phyloP scores from a whole-genome alignment of 92 coral and sea anemone species.

The Zoanthus sociatus region DNA sequence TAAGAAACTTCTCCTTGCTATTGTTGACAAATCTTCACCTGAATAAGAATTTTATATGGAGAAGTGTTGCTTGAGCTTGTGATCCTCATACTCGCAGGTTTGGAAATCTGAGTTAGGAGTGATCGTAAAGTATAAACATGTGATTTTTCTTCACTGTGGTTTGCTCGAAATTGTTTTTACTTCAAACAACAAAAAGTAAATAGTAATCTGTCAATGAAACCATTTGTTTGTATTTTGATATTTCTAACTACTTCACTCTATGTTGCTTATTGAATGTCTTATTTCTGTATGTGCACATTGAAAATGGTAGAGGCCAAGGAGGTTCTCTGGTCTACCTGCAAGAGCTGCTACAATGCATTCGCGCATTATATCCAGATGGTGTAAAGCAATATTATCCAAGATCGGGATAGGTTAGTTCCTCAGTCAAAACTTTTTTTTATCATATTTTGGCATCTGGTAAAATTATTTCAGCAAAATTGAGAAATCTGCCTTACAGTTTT shows the following conservation, averaged over 20 bases:
- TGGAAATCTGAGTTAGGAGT: conserved; percentile 4
- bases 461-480: conserved; percentile 7
- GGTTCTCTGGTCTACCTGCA: conserved; percentile 35
- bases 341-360: conserved; percentile 1
- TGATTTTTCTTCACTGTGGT: background rate
- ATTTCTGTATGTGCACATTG: conserved; percentile 4
- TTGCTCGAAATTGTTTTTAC: conserved; percentile 7
- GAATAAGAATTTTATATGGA: background rate
- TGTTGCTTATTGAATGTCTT: background rate
- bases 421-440: background rate
- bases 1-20: conserved; percentile 19
- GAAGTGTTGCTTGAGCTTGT: background rate
- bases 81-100: background rate
- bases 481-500: background rate
- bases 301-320: background rate
- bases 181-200: background rate
- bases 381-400: conserved; percentile 1
- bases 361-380: conserved; percentile 28
- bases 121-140: background rate
- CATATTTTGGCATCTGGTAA: background rate
- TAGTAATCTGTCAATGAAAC: background rate
- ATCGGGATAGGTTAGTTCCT: conserved; percentile 6
- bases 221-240: background rate
- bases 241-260: conserved; percentile 7
- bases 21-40: background rate